These are phyloP conservation scores for Uloborus diversus DNA, from an alignment of 1,140 invertebrate species.

Conservation along the genomic window DNA sequence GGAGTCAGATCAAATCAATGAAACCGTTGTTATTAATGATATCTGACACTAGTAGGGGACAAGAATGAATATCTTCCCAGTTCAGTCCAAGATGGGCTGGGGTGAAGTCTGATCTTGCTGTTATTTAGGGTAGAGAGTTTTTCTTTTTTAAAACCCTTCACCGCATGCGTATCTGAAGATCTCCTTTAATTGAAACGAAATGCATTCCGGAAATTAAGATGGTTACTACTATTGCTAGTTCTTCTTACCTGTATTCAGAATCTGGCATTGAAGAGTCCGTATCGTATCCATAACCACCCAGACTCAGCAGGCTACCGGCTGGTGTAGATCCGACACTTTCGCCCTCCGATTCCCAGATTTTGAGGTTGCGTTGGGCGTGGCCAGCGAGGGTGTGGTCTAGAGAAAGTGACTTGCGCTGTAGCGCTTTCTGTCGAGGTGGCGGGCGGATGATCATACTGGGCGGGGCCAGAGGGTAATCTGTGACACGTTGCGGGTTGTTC, in stretches of 20 bases:
- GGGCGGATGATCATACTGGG: conserved; percentile 64
- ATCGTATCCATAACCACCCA: conserved; percentile 55
- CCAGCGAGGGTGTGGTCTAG: conserved; percentile 74
- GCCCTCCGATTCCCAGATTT: conserved; percentile 59
- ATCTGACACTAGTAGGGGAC: no score
- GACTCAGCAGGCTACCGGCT: conserved; percentile 54
- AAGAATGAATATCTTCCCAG: no score
- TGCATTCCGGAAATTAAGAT: no score
- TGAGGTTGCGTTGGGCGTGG: conserved; percentile 32
- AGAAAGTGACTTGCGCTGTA: conserved; percentile 78
- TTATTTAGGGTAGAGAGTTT: no score
- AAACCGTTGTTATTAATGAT: no score
- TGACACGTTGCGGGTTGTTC: conserved; percentile 54
- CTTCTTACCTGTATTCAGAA: conserved; percentile 49
- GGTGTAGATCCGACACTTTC: conserved; percentile 56
- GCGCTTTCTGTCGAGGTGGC: conserved; percentile 67
- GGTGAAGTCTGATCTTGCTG: no score
- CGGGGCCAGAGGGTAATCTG: conserved; percentile 57
- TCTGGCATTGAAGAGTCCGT: conserved; percentile 56
- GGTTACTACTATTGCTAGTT: no score
- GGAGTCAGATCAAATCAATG: no score
- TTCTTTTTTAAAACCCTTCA: no score
- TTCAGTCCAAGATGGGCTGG: no score
- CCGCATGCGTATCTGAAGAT: no score
- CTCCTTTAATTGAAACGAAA: no score